Conservation (phyloP, 2,113 vertebrate species). For the Scortum barcoo region DNA sequence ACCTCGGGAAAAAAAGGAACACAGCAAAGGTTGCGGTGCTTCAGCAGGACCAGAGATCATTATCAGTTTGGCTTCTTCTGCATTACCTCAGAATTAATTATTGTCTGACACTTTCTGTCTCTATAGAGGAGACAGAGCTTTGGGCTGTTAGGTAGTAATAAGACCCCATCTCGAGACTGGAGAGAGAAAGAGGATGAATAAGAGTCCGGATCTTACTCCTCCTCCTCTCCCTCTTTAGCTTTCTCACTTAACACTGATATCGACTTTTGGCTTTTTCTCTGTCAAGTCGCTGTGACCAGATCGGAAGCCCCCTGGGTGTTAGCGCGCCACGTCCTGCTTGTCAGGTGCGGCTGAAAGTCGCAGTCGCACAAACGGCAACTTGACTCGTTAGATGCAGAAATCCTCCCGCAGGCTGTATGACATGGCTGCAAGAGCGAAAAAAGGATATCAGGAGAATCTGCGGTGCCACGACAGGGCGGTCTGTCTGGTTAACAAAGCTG, state of each 20-base stretch:
- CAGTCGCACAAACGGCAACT: slow-evolving; percentile 45
- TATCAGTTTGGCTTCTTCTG: slow-evolving; percentile 37
- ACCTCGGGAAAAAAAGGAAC: slow-evolving; percentile 12
- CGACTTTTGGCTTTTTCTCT: slow-evolving; percentile 48
- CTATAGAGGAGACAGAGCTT: slow-evolving; percentile 41
- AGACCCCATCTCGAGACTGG: slow-evolving; percentile 35
- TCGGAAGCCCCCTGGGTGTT: slow-evolving; percentile 51
- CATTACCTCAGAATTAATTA: slow-evolving; percentile 59
- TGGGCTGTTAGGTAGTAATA: slow-evolving; percentile 47
- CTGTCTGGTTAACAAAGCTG: slow-evolving; percentile 20
- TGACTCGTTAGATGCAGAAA: slow-evolving; percentile 65
- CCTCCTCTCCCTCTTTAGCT: slow-evolving; percentile 21
- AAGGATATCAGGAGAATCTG: slow-evolving; percentile 34
- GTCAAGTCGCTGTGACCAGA: slow-evolving; percentile 51
- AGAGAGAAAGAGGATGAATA: slow-evolving; percentile 28
- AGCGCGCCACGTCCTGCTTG: slow-evolving; percentile 55
- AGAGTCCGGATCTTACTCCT: slow-evolving; percentile 4
- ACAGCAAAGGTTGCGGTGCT: slow-evolving; percentile 22
- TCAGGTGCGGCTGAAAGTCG: slow-evolving; percentile 60
- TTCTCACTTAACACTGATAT: slow-evolving; percentile 44
- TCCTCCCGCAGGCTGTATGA: slow-evolving; percentile 48
- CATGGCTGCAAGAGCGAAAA: slow-evolving; percentile 40
- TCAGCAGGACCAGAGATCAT: slow-evolving; percentile 29
- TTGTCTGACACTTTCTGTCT: slow-evolving; percentile 39
- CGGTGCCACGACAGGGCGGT: slow-evolving; percentile 26